Conservation (phyloP, 2,888 invertebrate species). For the Anthrax anthrax region DNA sequence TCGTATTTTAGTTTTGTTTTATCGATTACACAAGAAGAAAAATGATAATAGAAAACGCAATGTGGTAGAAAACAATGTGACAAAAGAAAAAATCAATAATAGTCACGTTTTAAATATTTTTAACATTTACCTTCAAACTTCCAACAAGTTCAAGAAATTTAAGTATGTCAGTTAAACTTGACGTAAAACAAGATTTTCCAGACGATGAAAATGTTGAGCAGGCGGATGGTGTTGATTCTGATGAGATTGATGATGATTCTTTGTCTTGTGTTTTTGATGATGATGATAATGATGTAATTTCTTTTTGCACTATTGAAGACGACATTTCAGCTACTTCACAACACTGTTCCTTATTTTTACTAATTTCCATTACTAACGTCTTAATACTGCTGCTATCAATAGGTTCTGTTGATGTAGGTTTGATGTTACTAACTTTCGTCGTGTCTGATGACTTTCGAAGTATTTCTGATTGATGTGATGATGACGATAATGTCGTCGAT, state of each 20-base stretch:
- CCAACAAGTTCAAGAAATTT: slow-evolving; percentile 60
- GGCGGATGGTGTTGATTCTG: background rate
- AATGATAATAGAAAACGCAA: too few species aligned
- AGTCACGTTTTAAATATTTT: too few species aligned
- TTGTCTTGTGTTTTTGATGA: background rate
- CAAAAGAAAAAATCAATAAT: too few species aligned
- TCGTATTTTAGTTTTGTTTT: too few species aligned
- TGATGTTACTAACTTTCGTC: too few species aligned
- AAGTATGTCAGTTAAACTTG: slow-evolving; percentile 27
- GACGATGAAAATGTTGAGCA: background rate
- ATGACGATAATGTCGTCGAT: background rate
- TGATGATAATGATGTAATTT: background rate
- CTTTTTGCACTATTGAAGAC: background rate
- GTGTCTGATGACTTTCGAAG: background rate
- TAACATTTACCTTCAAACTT: slow-evolving; percentile 46
- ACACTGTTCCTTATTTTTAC: too few species aligned
- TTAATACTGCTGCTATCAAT: too few species aligned
- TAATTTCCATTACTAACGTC: too few species aligned
- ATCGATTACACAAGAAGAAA: too few species aligned
- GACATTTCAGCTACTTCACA: background rate
- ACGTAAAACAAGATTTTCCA: slow-evolving; percentile 24
- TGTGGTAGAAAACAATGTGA: too few species aligned
- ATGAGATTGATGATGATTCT: background rate
- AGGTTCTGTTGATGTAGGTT: background rate
- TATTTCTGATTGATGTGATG: background rate